A percentile compares a stretch with the other conserved stretches of the same genome.
Conservation (phyloP, 2,797 vertebrate species). For the Zalophus californianus region DNA sequence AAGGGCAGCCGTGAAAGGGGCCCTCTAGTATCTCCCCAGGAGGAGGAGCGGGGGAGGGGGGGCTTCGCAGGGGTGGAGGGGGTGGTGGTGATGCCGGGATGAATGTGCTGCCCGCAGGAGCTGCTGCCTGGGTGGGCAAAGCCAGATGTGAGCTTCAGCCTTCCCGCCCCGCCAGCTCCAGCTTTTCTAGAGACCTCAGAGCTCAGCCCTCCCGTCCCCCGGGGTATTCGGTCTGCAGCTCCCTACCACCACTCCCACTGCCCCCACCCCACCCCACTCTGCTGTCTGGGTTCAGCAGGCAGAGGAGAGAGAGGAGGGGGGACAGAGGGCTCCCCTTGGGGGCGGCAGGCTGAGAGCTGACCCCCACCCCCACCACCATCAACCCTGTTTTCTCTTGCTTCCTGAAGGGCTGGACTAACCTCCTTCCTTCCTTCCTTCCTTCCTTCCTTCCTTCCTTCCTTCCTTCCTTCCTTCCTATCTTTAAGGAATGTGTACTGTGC, state of each 20-base stretch:
- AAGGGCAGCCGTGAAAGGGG: background rate
- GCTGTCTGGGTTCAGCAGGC: background rate
- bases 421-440: background rate
- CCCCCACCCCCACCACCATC: background rate
- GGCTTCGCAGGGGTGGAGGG: background rate
- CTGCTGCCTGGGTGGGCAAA: background rate
- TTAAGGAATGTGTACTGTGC: background rate
- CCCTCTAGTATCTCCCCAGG: background rate
- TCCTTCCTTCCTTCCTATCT: background rate
- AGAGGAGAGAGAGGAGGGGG: background rate
- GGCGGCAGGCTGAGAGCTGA: background rate
- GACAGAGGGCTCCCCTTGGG: background rate
- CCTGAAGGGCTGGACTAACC: background rate
- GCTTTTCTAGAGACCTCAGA: background rate
- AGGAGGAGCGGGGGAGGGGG: fast-evolving
- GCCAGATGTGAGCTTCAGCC: background rate
- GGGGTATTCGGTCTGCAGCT: background rate
- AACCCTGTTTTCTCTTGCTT: background rate
- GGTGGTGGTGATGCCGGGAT: background rate
- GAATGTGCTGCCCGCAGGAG: background rate
- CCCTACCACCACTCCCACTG: background rate
- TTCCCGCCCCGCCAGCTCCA: background rate
- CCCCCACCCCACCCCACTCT: background rate
- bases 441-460: background rate
- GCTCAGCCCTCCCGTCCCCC: background rate